These are phyloP conservation scores for Plebejus anna DNA, from an alignment of 2,888 invertebrate species.

Conservation along the genomic window DNA sequence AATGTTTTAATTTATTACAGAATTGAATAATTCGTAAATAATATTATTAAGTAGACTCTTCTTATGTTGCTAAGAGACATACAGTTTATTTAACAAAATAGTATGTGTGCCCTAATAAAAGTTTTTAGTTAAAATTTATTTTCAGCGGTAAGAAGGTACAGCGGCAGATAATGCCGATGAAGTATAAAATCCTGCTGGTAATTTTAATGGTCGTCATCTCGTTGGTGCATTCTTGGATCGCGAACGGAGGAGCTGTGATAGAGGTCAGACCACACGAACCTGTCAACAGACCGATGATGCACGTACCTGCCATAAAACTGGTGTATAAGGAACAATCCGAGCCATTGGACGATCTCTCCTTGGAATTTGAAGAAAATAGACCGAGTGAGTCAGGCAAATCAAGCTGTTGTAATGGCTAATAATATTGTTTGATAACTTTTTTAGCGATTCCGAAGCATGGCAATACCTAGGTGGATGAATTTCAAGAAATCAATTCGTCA, in stretches of 20 bases:
- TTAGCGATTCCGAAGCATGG: too few species aligned
- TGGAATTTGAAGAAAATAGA: slow-evolving; percentile 46
- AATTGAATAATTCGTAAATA: too few species aligned
- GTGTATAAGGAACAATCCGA: slow-evolving; percentile 44
- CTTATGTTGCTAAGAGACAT: too few species aligned
- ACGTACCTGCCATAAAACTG: slow-evolving; percentile 47
- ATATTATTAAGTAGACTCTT: too few species aligned
- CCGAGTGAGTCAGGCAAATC: slow-evolving; percentile 42
- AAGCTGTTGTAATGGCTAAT: not conserved
- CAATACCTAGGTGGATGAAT: too few species aligned
- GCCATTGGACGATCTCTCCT: slow-evolving; percentile 44
- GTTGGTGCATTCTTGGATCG: not conserved
- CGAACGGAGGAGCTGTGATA: not conserved
- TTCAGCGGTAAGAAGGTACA: not conserved
- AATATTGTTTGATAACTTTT: too few species aligned
- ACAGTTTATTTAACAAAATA: too few species aligned
- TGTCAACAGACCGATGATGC: slow-evolving; percentile 47
- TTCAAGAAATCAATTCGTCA: too few species aligned
- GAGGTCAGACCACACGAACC: not conserved
- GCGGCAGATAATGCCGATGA: not conserved
- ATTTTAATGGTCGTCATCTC: not conserved
- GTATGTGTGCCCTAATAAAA: too few species aligned
- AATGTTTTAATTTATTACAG: too few species aligned
- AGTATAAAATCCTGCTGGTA: not conserved
- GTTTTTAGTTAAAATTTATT: not conserved